Conservation (phyloP, 2,113 vertebrate species). For the Cinclus cinclus region DNA sequence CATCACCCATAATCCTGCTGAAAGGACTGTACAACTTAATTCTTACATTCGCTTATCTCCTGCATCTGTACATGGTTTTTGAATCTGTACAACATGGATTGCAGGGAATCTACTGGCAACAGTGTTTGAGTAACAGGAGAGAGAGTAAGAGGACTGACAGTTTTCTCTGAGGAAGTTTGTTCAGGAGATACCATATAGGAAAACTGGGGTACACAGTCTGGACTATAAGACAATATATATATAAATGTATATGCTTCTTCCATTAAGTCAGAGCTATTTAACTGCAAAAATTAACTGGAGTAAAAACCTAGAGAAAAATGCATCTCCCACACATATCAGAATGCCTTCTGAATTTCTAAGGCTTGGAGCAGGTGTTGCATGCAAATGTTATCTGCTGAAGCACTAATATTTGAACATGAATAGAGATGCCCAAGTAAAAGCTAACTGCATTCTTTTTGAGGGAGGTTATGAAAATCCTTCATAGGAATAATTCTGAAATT, state of each 20-base stretch:
- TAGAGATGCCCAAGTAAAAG: conserved; percentile 12
- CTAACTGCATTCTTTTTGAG: not conserved
- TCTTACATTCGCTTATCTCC: not conserved
- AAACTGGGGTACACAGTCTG: not conserved
- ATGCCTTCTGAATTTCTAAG: conserved; percentile 44
- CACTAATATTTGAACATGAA: conserved; percentile 56
- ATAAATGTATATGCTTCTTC: not conserved
- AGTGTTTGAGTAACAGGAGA: rapidly evolving
- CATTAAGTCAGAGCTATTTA: not conserved
- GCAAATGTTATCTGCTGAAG: conserved; percentile 37
- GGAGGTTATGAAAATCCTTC: not conserved
- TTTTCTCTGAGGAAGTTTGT: not conserved
- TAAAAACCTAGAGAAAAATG: not conserved
- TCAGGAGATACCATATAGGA: not conserved
- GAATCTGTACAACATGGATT: not conserved
- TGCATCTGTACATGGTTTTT: not conserved
- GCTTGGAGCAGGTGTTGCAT: conserved; percentile 48
- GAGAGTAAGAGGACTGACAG: not conserved
- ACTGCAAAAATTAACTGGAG: not conserved
- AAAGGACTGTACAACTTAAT: not conserved
- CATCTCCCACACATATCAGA: not conserved
- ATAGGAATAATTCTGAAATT: not conserved
- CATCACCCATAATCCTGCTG: not conserved
- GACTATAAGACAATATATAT: not conserved
- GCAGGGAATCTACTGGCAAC: not conserved